Evolutionary conservation across 2,888 invertebrate genomes (phyloP), one percentile per base, ranked within the genome.

Genomic region (Hecatera dysodea): DNA sequence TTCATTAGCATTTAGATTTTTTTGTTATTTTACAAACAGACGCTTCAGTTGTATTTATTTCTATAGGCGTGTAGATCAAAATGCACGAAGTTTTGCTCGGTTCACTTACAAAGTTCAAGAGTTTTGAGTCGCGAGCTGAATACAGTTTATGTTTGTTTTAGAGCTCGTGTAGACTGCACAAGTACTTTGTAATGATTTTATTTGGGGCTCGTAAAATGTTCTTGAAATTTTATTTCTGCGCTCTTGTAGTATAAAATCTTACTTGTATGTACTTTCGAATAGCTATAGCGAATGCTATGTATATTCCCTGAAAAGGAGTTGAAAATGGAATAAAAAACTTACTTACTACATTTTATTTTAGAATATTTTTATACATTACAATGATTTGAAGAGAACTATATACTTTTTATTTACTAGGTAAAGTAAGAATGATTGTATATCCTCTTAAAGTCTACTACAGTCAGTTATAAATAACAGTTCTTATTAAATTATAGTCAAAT

Each of bases 81-180:
- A 67, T 80, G 80, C 65, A 67, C 62, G 12, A 65, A 80, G 57
- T 67, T 80, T 50, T 33, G 17, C 64, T 63, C n/a, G 46, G 74
- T 61, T 67, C 63, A 82, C 60, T 67, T 63, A 55, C 29, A 27
- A 72, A 67, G 61, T 72, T 68, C 48, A 65, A 59, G 29, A 66
- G 67, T 60, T 72, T 44, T 27, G 15, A 56, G 27, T 48, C 22
- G 33, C 27, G 36, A 67, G 57, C 59, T 57, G 56, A 24, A 52
- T 62, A 64, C 46, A 56, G 27, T 55, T 56, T 61, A 63, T 64
- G 44, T 63, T 56, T 63, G 48, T 57, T 55, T 22, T 17, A 36
- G 19, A 9, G 44, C 33, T 62, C 46, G 7, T 22, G 33, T 67
- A 12, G 39, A 42, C 39, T 46, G 36, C 2, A 56, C 15, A 36